Evolutionary conservation across 2,888 invertebrate genomes (phyloP).

Genomic region (Gymnocheta viridis): DNA sequence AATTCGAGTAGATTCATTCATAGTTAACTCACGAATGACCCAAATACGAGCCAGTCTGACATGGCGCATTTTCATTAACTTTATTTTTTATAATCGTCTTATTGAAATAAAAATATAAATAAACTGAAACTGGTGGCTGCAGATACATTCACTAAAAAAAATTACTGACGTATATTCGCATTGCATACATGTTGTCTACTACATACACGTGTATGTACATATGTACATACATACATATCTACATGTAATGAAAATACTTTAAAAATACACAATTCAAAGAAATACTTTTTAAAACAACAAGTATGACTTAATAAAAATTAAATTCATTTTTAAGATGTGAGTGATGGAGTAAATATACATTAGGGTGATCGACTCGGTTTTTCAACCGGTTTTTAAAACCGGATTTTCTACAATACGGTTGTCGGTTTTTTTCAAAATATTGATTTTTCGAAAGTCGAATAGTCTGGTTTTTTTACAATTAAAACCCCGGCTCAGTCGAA

Average conservation of each 20-base stretch:
- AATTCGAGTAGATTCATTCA: conserved; percentile 43
- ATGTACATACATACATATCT: background rate
- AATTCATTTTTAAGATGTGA: conserved; percentile 35
- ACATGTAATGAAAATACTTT: background rate
- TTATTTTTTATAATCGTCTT: conserved; percentile 47
- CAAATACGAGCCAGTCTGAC: conserved; percentile 57
- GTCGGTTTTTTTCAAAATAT: too few species aligned
- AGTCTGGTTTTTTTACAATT: too few species aligned
- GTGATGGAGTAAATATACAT: background rate
- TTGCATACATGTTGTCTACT: background rate
- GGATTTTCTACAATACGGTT: too few species aligned
- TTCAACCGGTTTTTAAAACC: too few species aligned
- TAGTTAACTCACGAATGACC: conserved; percentile 69
- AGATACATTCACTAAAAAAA: conserved; percentile 29
- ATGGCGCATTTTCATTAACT: conserved; percentile 60
- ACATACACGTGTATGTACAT: background rate
- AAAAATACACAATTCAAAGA: background rate
- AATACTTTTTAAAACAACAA: conserved; percentile 13
- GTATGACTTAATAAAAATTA: conserved; percentile 46
- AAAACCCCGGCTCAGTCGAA: too few species aligned
- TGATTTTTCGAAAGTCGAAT: too few species aligned
- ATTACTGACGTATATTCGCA: background rate
- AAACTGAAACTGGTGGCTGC: conserved; percentile 4
- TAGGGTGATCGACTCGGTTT: too few species aligned
- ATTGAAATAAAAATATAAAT: conserved; percentile 35